These are phyloP conservation scores for Hecatera dysodea DNA, from an alignment of 2,888 invertebrate species.

Conservation along the genomic window DNA sequence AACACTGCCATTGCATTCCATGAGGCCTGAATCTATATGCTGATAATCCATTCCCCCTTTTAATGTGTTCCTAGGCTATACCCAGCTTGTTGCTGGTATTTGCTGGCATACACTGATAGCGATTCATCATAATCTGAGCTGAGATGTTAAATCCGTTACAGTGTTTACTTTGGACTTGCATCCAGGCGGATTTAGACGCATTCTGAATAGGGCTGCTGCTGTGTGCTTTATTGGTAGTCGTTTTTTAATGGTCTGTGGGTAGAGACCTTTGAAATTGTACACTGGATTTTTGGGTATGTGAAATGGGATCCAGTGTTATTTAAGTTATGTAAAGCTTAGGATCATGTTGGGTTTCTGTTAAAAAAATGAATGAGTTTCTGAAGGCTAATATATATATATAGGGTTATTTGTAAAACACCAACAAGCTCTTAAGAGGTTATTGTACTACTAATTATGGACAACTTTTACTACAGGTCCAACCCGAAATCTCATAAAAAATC, in stretches of 20 bases:
- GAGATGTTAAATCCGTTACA: constrained; percentile 53
- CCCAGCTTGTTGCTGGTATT: constrained; percentile 34
- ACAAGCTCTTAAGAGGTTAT: no score
- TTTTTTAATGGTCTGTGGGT: neutral
- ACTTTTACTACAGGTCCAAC: no score
- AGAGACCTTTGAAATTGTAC: neutral
- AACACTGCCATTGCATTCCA: neutral
- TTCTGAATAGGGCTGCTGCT: constrained; percentile 56
- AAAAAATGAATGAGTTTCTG: no score
- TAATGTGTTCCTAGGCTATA: constrained; percentile 9
- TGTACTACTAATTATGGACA: no score
- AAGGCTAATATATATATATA: no score
- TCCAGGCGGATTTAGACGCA: constrained; percentile 61
- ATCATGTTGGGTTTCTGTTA: neutral
- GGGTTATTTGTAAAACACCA: no score
- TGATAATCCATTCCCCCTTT: neutral
- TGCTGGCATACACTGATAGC: constrained; percentile 54
- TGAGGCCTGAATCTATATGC: neutral
- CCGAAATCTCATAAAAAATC: no score
- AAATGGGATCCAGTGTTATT: neutral
- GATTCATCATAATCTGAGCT: constrained; percentile 56
- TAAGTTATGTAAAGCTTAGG: neutral
- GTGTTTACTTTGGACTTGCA: constrained; percentile 72
- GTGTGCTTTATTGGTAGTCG: constrained; percentile 10
- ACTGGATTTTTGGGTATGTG: neutral